These are phyloP conservation scores for Coptotermes formosanus DNA, from an alignment of 1,140 invertebrate genomes.

Conservation along the genomic window DNA sequence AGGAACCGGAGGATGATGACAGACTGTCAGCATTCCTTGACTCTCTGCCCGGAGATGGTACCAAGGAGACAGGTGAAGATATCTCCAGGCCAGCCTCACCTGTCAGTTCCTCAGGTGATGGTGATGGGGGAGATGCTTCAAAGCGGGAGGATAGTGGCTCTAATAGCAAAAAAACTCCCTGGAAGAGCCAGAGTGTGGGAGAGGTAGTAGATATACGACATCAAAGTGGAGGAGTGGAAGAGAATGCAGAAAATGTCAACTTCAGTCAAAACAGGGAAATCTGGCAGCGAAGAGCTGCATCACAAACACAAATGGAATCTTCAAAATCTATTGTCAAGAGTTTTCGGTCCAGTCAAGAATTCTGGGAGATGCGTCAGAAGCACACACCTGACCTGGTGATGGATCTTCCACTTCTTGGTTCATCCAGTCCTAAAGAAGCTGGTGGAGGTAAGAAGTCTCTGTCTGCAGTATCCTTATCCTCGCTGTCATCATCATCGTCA, in stretches of 20 bases:
- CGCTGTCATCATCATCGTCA: constrained; percentile 35
- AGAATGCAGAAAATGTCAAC: constrained; percentile 31
- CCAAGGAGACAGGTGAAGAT: constrained; percentile 32
- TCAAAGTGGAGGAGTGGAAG: constrained; percentile 47
- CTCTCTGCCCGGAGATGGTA: constrained; percentile 34
- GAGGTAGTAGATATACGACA: constrained; percentile 23
- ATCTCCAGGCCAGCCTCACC: constrained; percentile 26
- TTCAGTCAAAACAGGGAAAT: constrained; percentile 57
- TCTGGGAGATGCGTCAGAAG: constrained; percentile 58
- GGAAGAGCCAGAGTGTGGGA: constrained; percentile 27
- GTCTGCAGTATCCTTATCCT: constrained; percentile 34
- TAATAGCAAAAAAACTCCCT: background rate
- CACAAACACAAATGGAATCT: constrained; percentile 51
- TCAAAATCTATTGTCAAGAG: constrained; percentile 35
- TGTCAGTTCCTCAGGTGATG: constrained; percentile 27
- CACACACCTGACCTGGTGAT: constrained; percentile 87
- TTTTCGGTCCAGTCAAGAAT: constrained; percentile 46
- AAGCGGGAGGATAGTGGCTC: background rate
- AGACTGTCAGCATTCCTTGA: constrained; percentile 39
- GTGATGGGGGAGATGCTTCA: background rate
- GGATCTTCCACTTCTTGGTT: constrained; percentile 66
- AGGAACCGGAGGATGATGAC: constrained; percentile 35
- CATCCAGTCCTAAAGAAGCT: constrained; percentile 49
- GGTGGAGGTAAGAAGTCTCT: constrained; percentile 47
- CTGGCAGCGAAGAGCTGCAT: constrained; percentile 61